Percentiles rank a stretch among this genome's conserved stretches.
phyloP scores from a whole-genome alignment of 2,888 invertebrate species.

The Parnassius orleans region DNA sequence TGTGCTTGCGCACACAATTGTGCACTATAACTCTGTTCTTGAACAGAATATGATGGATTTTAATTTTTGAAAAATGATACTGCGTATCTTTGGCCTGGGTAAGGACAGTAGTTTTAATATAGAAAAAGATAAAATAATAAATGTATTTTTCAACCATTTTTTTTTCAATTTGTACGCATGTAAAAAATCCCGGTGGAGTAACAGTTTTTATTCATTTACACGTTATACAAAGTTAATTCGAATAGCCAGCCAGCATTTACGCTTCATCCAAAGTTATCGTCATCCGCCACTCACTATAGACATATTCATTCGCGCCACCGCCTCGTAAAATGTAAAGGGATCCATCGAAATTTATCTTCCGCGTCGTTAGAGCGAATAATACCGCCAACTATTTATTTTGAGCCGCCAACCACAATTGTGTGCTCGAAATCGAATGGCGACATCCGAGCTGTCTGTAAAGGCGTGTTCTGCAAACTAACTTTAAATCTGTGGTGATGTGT shows the following conservation, averaged over 20 bases:
- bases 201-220: too few relatives aligned
- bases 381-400: conserved; percentile 59
- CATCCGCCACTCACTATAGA: conserved; percentile 14
- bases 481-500: neutral
- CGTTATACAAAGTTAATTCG: neutral
- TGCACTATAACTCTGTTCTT: too few relatives aligned
- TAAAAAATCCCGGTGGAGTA: too few relatives aligned
- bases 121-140: too few relatives aligned
- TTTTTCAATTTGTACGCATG: too few relatives aligned
- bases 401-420: conserved; percentile 32
- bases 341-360: conserved; percentile 61
- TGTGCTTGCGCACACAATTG: too few relatives aligned
- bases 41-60: too few relatives aligned
- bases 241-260: neutral
- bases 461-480: neutral
- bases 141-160: too few relatives aligned
- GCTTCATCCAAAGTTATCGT: conserved; percentile 17
- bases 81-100: too few relatives aligned
- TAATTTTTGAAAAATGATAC: too few relatives aligned
- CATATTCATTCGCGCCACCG: conserved; percentile 18
- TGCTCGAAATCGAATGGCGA: conserved; percentile 27
- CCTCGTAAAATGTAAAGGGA: conserved; percentile 50
- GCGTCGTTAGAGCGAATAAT: conserved; percentile 65
- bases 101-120: too few relatives aligned
- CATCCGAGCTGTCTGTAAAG: neutral